phyloP scores from a whole-genome alignment of 2,888 invertebrate species.

The Rhaphigaster nebulosa region DNA sequence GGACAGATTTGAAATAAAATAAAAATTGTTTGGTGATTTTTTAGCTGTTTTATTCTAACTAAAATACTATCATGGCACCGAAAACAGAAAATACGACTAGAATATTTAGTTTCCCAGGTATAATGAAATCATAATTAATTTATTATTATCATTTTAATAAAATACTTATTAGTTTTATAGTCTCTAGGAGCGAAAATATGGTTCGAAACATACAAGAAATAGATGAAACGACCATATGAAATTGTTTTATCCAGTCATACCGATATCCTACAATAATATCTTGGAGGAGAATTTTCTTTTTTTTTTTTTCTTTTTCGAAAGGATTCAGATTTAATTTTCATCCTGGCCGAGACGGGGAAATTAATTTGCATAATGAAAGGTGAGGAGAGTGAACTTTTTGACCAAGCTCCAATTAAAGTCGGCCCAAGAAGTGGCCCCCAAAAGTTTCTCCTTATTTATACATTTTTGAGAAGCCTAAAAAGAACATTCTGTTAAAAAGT shows the following conservation, averaged over 20 bases:
- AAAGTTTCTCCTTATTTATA: background rate
- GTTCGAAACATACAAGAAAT: background rate
- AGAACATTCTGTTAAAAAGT: slow-evolving; percentile 21
- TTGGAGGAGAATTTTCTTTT: background rate
- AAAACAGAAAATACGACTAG: no score
- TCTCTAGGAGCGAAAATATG: background rate
- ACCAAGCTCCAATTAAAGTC: slow-evolving; percentile 7
- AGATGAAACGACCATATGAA: background rate
- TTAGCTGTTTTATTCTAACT: no score
- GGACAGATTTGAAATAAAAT: no score
- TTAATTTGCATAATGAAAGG: slow-evolving; percentile 34
- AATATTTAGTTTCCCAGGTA: no score
- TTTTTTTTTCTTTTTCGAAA: background rate
- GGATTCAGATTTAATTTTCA: slow-evolving; percentile 14
- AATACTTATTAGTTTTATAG: no score
- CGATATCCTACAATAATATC: background rate
- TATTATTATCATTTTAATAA: no score
- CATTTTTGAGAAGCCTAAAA: slow-evolving; percentile 8
- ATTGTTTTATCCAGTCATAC: background rate
- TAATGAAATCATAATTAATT: no score
- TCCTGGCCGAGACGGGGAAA: background rate
- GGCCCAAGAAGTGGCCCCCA: slow-evolving; percentile 9
- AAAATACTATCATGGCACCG: no score
- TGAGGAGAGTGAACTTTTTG: background rate
- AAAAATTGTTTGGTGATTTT: no score